These are phyloP conservation scores for Halcyon chelicuti DNA, from an alignment of 2,797 vertebrate species.

Conservation along the genomic window DNA sequence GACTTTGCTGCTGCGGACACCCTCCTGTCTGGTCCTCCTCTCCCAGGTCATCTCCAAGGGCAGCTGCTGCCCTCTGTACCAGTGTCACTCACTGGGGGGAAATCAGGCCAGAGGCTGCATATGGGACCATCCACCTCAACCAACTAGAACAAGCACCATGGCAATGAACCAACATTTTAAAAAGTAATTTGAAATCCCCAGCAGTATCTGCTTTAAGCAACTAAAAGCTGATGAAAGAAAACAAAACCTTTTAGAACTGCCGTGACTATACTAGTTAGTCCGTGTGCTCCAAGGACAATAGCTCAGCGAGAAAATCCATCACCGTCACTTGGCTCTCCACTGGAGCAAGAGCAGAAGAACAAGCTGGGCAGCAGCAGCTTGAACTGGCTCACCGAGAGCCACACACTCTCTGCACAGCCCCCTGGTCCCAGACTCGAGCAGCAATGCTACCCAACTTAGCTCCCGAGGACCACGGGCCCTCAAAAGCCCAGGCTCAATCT, in stretches of 20 bases:
- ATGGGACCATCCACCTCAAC: accelerated
- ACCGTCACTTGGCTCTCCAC: background rate
- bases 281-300: accelerated
- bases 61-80: background rate
- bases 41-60: background rate
- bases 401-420: background rate
- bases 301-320: background rate
- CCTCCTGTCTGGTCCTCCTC: background rate
- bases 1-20: background rate
- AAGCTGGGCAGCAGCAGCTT: accelerated
- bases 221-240: background rate
- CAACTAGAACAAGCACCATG: background rate
- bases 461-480: accelerated
- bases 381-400: accelerated
- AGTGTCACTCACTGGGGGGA: background rate
- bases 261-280: too few species aligned
- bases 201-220: background rate
- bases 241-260: background rate
- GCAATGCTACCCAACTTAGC: background rate
- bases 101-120: background rate
- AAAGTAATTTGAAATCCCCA: background rate
- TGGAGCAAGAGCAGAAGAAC: background rate
- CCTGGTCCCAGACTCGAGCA: background rate
- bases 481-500: background rate
- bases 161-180: background rate